Base-by-base conservation (phyloP, 2,888 invertebrate genomes). In the Phalangium opilio region DNA sequence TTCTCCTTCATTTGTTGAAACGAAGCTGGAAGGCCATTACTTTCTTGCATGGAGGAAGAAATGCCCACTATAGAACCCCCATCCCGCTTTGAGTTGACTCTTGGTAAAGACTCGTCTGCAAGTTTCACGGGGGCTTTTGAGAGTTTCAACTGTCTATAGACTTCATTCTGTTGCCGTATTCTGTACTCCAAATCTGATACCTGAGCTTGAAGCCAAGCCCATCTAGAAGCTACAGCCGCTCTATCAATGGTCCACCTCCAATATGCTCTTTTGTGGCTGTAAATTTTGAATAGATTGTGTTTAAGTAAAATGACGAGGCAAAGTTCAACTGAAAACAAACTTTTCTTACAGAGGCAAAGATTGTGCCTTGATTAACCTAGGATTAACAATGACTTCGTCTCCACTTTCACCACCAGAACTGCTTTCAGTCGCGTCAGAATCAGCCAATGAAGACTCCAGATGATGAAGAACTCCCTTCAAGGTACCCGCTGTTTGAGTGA, bases 321-420 rank as follows among this genome's bases (percentile, higher is more conserved):
- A n/a, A 27, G 4, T 27, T 27, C 27, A 27, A 27, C 27, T 27
- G 5, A 27, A 27, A 27, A 7, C 5, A 27, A 27, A 27, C 27
- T 27, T 4, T 7, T 27, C 27, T 27, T 27, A 27, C 27, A 27
- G 27, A 8, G 27, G 27, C 27, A 27, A 8, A 27, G 27, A 4
- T 27, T 27, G 27, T 27, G 5, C 27, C 27, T 27, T 27, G 8
- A 7, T 27, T 27, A 27, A 27, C 27, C 27, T 27, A 27, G 27
- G 27, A 27, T 27, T 27, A 27, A 27, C 27, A 27, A 27, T 8
- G 27, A 80, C 77, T 66, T 91, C 90, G 70, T 91, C 90, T 66
- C 85, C 85, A 61, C 87, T 89, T 66, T 91, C 91, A 32, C 86
- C 89, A 45, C 89, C 91, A 14, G 90, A 90, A 62, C 89, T 90